Conservation (phyloP, 2,113 vertebrate genomes). For the Salvelinus fontinalis region DNA sequence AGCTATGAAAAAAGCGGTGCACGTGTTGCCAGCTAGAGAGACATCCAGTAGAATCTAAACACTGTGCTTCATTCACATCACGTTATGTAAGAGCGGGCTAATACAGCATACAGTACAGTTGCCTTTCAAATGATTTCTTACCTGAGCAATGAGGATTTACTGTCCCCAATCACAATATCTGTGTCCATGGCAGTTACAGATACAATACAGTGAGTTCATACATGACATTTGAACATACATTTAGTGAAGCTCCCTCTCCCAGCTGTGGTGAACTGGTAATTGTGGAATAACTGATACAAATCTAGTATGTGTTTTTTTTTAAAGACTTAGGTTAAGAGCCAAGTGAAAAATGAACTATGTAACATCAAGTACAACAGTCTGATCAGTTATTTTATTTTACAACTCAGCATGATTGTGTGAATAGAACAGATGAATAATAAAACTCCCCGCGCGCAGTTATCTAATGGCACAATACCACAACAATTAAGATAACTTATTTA, state of each 20-base stretch:
- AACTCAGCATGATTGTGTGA: not conserved
- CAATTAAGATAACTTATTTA: not conserved
- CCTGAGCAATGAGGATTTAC: not conserved
- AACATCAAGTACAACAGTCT: not conserved
- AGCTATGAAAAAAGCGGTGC: not conserved
- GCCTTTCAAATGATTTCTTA: not conserved
- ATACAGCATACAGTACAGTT: not conserved
- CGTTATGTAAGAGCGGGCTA: not conserved
- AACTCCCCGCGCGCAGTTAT: not conserved
- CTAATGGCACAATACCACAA: not conserved
- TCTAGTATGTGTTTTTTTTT: not conserved
- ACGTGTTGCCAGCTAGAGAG: conserved; percentile 1
- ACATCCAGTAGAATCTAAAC: conserved; percentile 1
- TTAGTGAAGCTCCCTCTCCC: not conserved
- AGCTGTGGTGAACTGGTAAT: not conserved
- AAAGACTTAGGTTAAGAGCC: not conserved
- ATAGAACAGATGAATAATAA: not conserved
- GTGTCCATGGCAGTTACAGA: not conserved
- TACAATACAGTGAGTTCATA: too few species aligned
- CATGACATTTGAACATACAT: too few species aligned
- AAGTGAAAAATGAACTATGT: not conserved
- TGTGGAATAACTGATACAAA: not conserved
- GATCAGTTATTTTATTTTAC: not conserved
- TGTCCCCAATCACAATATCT: not conserved
- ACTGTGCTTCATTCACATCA: not conserved